Base-by-base conservation (phyloP, 2,888 invertebrate genomes). In the Oligia fasciuncula region DNA sequence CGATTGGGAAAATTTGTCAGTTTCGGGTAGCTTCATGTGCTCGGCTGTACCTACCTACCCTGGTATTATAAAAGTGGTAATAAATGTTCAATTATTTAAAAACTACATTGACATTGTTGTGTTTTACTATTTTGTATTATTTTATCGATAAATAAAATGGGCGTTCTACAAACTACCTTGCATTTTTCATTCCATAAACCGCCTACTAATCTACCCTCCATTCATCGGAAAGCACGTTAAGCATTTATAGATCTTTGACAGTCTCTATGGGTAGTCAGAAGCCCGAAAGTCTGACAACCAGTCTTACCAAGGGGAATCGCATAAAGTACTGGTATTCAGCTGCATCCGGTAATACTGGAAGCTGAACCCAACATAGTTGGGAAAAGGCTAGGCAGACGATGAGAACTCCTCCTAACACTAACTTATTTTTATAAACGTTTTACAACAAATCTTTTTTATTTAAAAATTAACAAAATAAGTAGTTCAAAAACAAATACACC, bases 401-500 rank as follows among this genome's bases (percentile, higher is more conserved):
- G 13, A 49, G 13, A 13, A 13, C 46, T 4, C 13, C 49, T 49
- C 49, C 13, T 49, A 49, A 13, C 13, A 49, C 49, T 13, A 49
- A 49, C 49, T 49, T 49, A 13, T 49, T 46, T 46, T 11, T 49
- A 13, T 49, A 49, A 49, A 49, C 49, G 13, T 46, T 46, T 2
- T 11, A 35, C 35, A 35, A 35, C 17, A 63, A 63, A 35, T 63
- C 2, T 3, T 19, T 17, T 62, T 29, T 14, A 29, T 69, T 60
- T 8, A 74, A 75, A 62, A 76, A 19, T 1, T 17, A 46, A 79
- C 17, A 1, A 35, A 35, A 54, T 19, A 46, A 65, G 1, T 54
- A 29, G 4, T 83, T n/a, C 57, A 46, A 8, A 4, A 43, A 63
- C 17, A 73, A 85, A 84, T 74, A 85, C n/a, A 84, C 65, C 63